Evolutionary conservation across 1,140 invertebrate genomes (phyloP).

Genomic region (Drosophila elegans): DNA sequence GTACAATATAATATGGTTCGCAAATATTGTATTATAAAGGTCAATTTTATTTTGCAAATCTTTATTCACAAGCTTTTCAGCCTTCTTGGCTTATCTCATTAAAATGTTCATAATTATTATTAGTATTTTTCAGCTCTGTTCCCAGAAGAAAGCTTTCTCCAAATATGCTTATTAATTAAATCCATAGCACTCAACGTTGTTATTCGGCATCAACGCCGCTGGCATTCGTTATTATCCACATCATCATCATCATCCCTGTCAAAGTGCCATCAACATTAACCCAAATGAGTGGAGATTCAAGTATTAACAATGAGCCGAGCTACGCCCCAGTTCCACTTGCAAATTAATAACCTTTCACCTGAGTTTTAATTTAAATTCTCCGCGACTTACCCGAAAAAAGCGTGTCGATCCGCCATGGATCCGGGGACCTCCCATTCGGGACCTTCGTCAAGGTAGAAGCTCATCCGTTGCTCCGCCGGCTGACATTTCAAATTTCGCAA

Average conservation of each 20-base stretch:
- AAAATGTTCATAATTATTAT: neutral
- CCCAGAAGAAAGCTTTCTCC: slow-evolving; percentile 6
- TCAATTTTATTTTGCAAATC: no score
- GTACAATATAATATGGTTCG: no score
- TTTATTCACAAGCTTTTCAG: no score
- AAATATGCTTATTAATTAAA: slow-evolving; percentile 37
- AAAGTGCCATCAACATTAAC: slow-evolving; percentile 63
- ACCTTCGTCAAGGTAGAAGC: slow-evolving; percentile 68
- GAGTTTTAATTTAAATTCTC: slow-evolving; percentile 79
- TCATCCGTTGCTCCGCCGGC: slow-evolving; percentile 20
- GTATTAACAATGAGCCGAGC: slow-evolving; percentile 38
- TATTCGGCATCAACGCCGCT: slow-evolving; percentile 34
- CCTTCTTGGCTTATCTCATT: no score
- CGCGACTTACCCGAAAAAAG: slow-evolving; percentile 49
- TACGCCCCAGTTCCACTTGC: slow-evolving; percentile 70
- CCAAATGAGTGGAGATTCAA: slow-evolving; percentile 62
- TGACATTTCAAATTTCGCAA: slow-evolving; percentile 83
- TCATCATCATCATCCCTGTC: slow-evolving; percentile 43
- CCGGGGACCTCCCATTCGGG: slow-evolving; percentile 36
- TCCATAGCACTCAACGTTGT: slow-evolving; percentile 7
- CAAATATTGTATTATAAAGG: no score
- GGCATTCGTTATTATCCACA: slow-evolving; percentile 30
- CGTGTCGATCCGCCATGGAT: slow-evolving; percentile 30
- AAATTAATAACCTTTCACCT: slow-evolving; percentile 83
- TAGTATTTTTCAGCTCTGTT: neutral